Base-by-base conservation (phyloP, 2,888 invertebrate genomes). In the Epistrophe eligans region DNA sequence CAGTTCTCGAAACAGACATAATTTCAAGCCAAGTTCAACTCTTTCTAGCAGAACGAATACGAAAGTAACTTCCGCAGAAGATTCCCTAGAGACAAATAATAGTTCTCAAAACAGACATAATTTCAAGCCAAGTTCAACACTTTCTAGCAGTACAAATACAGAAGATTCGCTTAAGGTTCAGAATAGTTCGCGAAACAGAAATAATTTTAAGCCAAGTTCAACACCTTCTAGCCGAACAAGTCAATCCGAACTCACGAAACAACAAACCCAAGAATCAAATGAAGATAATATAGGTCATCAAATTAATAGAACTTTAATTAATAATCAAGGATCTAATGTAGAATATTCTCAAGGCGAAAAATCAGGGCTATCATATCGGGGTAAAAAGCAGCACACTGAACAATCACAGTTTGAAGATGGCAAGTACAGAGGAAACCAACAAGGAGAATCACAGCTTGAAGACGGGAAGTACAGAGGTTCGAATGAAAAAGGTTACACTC, bases 391-490 rank as follows among this genome's bases (percentile, higher is more conserved):
- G 32, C 48, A 66, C 0, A 17, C 0, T 66, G 45, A 17, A 0
- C 28, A 48, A 48, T 48, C 66, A 17, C n/a, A 13, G 5, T 19
- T 32, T 7, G 11, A 40, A n/a, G 52, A 55, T 28, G 52, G 55
- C 1, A 52, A 28, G 11, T 67, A 67, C 38, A 66, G 17, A 8
- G 40, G 40, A 9, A 40, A 24, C 10, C 19, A 62, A 24, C 62
- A 62, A 40, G 9, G 62, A 28, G 28, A 9, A 8, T 9, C 3
- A 15, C 17, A 50, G 48, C 10, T 17, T 4, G n/a, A 28, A 11
- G 48, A 66, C 11, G 66, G 66, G n/a, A 48, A 19, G 17, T 67
- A 52, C 50, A 19, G 19, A 19, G 52, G 52, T 17, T 67, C 52
- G 52, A 38, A 50, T 13, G 32, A 38, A 19, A 40, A 40, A 8